Base-by-base conservation (phyloP, 2,113 vertebrate species). In the Geococcyx californianus region DNA sequence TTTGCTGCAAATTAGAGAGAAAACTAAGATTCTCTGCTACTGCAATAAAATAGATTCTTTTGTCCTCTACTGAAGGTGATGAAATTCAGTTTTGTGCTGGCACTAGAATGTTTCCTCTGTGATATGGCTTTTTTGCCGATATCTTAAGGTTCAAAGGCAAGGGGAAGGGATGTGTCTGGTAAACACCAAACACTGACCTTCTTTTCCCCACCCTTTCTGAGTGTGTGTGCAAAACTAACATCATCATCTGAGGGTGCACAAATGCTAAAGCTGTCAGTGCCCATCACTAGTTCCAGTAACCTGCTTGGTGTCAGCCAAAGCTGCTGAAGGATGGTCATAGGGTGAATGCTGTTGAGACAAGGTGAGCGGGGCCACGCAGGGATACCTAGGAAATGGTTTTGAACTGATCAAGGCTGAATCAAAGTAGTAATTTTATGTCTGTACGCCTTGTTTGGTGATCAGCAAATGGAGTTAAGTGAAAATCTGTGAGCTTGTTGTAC, bases 121-220 rank as follows among this genome's bases (percentile, higher is more conserved):
- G 34, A 60, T 25, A n/a, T 64, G 56, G 4, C 31, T 54, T n/a
- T 56, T 80, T 54, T 55, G 74, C 11, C 0, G 1, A 7, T 11
- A 29, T 62, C 24, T 81, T 64, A 31, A 14, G 36, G 51, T 78
- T 62, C 36, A n/a, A n/a, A 31, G 52, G 5, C 20, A 38, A n/a
- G 36, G 25, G 19, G 33, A 16, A 84, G 55, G 38, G 52, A 38
- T 67, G 33, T 5, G 31, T 83, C 13, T 87, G 72, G 16, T 26
- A 75, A 49, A 44, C 0, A 0, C 11, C 31, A 75, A 49, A 44
- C 0, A 0, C 11, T 44, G 58, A 7, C 12, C 1, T 1, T 2
- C 29, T 84, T 63, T 45, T 28, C 18, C 25, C 26, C 5, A 11
- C 8, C 4, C 13, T 3, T 58, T 29, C 60, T 36, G 49, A 54